Evolutionary conservation across 2,113 vertebrate species (phyloP).

Genomic region (Odocoileus virginianus): DNA sequence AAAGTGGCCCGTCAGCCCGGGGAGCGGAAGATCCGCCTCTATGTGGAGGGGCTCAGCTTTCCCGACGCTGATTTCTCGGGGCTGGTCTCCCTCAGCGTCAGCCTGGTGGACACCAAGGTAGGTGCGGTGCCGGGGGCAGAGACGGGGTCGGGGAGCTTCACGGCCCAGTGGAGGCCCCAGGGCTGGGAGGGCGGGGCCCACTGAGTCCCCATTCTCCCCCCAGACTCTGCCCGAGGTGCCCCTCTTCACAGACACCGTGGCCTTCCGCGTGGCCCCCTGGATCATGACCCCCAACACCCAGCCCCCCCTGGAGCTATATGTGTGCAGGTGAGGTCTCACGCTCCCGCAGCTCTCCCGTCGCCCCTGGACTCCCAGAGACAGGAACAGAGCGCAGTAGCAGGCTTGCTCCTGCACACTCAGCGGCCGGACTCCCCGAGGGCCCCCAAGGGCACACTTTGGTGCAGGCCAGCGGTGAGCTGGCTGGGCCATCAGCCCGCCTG

Average conservation of each 20-base stretch:
- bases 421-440: fast-evolving
- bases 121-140: fast-evolving
- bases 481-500: neutral
- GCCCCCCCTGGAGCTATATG: conserved; percentile 87
- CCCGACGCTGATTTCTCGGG: conserved; percentile 85
- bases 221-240: conserved; percentile 83
- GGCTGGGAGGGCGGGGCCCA: neutral
- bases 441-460: fast-evolving
- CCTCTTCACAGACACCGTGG: conserved; percentile 90
- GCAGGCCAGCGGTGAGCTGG: neutral
- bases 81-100: conserved; percentile 85
- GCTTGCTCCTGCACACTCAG: neutral
- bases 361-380: too few relatives aligned
- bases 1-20: conserved; percentile 78
- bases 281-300: conserved; percentile 97
- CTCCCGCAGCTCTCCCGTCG: fast-evolving
- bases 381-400: fast-evolving
- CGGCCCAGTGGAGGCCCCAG: neutral
- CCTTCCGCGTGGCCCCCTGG: conserved; percentile 92
- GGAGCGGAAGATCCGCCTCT: conserved; percentile 79
- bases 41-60: conserved; percentile 90
- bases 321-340: conserved; percentile 83
- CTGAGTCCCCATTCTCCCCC: fast-evolving
- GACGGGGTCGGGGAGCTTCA: neutral
- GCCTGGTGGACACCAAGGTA: conserved; percentile 80